A percentile compares a stretch with the other conserved stretches of the same genome.
phyloP scores from a whole-genome alignment of 1,140 invertebrate species.

The Hycleus cichorii region DNA sequence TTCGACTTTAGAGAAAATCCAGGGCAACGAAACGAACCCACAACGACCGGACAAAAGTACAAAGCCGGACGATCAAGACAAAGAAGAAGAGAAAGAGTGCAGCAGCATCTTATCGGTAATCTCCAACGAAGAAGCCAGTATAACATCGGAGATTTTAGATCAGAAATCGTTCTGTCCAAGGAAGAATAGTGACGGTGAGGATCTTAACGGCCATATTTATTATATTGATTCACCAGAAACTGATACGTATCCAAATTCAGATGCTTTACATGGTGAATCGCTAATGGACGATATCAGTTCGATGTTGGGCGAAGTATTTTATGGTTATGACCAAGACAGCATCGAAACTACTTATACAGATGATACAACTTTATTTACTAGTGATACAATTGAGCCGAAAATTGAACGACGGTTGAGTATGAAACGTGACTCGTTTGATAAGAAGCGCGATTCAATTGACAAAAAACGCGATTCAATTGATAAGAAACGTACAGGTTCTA shows the following conservation, averaged over 20 bases:
- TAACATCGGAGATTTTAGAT: constrained; percentile 57
- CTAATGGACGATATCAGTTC: constrained; percentile 70
- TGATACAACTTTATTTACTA: constrained; percentile 56
- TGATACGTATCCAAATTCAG: constrained; percentile 58
- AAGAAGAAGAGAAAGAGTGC: constrained; percentile 39
- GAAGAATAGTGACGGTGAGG: constrained; percentile 43
- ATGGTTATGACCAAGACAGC: constrained; percentile 56
- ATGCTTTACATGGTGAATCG: constrained; percentile 64
- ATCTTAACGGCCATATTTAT: constrained; percentile 53
- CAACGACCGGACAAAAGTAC: constrained; percentile 17
- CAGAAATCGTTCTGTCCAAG: constrained; percentile 42
- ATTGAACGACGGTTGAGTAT: constrained; percentile 24
- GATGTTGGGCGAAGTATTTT: constrained; percentile 57
- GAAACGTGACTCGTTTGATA: constrained; percentile 18
- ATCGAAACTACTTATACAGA: constrained; percentile 53
- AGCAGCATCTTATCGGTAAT: constrained; percentile 56
- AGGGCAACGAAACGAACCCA: constrained; percentile 27
- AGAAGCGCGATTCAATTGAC: no score
- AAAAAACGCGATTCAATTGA: constrained; percentile 32
- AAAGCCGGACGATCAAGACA: constrained; percentile 21
- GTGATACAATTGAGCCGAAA: constrained; percentile 48
- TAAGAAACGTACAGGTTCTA: constrained; percentile 42
- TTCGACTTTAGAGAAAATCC: constrained; percentile 23
- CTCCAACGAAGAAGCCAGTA: constrained; percentile 60
- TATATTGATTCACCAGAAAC: constrained; percentile 79